phyloP scores from a whole-genome alignment of 2,797 vertebrate species.

The Acestrorhynchus altus region DNA sequence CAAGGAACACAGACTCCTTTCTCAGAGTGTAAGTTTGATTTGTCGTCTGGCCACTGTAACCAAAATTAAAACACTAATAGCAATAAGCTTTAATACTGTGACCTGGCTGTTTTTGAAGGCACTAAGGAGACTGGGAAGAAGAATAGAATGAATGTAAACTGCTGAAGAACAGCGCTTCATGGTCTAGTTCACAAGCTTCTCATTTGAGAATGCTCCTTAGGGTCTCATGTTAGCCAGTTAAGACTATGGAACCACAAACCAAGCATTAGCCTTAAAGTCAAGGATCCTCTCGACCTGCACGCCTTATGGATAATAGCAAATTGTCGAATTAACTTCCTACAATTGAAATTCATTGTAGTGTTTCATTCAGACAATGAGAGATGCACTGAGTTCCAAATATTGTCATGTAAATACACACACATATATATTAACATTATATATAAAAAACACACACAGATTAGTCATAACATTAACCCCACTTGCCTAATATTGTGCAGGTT shows the following conservation, averaged over 20 bases:
- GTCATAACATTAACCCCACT: too few relatives aligned
- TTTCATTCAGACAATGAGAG: neutral
- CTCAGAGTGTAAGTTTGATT: neutral
- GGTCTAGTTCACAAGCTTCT: neutral
- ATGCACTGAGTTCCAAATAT: neutral
- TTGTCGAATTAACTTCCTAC: neutral
- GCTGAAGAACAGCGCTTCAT: conserved; percentile 4
- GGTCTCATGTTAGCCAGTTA: conserved; percentile 1
- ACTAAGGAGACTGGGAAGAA: neutral
- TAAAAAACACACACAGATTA: too few relatives aligned
- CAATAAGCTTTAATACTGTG: conserved; percentile 47
- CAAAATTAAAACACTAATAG: conserved; percentile 37
- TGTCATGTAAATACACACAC: neutral
- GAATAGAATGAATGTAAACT: neutral
- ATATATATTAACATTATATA: too few relatives aligned
- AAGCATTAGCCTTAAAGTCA: conserved; percentile 46
- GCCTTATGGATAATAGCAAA: conserved; percentile 45
- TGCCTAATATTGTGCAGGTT: too few relatives aligned
- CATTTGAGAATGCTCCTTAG: conserved; percentile 22
- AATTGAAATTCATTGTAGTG: conserved; percentile 21
- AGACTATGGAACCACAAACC: conserved; percentile 27
- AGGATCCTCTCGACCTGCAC: conserved; percentile 42
- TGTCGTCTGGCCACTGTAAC: neutral
- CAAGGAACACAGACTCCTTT: conserved; percentile 11
- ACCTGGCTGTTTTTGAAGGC: neutral